Percentiles rank a stretch among this genome's conserved stretches.
These are phyloP conservation scores for Drosophila mojavensis DNA, from an alignment of 1,140 invertebrate genomes.

Conservation along the genomic window DNA sequence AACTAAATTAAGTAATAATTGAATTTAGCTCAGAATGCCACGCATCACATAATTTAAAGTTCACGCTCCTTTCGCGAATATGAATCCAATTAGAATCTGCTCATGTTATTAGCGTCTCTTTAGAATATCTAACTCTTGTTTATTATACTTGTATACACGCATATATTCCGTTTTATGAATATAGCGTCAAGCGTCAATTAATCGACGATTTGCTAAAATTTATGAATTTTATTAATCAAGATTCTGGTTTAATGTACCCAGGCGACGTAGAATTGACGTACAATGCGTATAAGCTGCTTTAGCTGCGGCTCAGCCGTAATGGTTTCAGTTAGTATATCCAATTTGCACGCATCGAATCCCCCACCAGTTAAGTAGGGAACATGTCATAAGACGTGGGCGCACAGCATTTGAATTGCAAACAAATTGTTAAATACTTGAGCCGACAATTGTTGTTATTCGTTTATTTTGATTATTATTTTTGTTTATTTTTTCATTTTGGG, in stretches of 20 bases:
- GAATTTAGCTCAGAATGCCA: too few relatives aligned
- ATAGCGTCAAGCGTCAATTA: conserved; percentile 36
- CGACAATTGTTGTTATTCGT: neutral
- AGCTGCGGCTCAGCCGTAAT: conserved; percentile 9
- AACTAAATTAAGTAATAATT: too few relatives aligned
- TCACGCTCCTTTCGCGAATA: neutral
- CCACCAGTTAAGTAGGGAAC: conserved; percentile 6
- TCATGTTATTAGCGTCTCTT: conserved; percentile 1
- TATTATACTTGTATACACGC: conserved; percentile 2
- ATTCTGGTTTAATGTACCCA: conserved; percentile 26
- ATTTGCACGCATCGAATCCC: neutral
- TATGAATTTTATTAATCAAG: conserved; percentile 41
- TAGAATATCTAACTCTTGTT: conserved; percentile 8
- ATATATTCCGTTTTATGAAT: neutral
- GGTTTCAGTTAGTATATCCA: conserved; percentile 11
- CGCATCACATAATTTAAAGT: neutral
- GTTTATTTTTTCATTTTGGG: too few relatives aligned
- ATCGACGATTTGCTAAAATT: conserved; percentile 37
- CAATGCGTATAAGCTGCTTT: neutral
- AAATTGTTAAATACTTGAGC: conserved; percentile 23
- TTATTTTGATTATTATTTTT: neutral
- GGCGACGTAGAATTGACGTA: neutral
- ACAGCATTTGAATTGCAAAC: conserved; percentile 24
- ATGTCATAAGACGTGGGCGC: neutral
- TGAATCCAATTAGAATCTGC: neutral